phyloP scores from a whole-genome alignment of 2,888 invertebrate species.

The Torymus texanus region DNA sequence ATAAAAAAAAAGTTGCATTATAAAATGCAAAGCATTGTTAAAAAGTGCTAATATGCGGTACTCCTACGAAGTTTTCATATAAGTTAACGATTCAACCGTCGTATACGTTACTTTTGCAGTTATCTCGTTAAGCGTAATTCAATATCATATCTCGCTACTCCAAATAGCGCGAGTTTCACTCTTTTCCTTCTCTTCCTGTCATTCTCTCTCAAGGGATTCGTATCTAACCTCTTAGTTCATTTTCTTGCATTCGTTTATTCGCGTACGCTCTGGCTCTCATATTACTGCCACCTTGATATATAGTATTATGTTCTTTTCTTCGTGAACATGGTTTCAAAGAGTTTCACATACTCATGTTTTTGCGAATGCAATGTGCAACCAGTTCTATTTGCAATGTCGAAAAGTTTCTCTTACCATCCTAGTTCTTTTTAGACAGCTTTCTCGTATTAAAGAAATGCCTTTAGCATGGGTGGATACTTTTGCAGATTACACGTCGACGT shows the following conservation, averaged over 20 bases:
- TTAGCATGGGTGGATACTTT: too few relatives aligned
- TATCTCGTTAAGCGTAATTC: constrained; percentile 53
- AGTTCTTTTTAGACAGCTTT: too few relatives aligned
- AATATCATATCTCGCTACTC: constrained; percentile 50
- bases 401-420: too few relatives aligned
- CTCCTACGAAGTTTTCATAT: too few relatives aligned
- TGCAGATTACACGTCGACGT: background rate
- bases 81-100: too few relatives aligned
- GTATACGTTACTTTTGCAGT: too few relatives aligned
- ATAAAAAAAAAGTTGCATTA: too few relatives aligned
- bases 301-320: constrained; percentile 10
- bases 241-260: constrained; percentile 32
- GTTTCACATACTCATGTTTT: background rate
- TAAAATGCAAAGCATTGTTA: too few relatives aligned
- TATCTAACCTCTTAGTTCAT: constrained; percentile 6
- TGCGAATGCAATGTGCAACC: too few relatives aligned
- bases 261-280: constrained; percentile 2
- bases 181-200: background rate
- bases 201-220: constrained; percentile 12
- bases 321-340: background rate
- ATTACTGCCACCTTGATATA: constrained; percentile 35
- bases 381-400: too few relatives aligned
- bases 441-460: constrained; percentile 4
- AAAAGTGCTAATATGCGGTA: too few relatives aligned
- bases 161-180: constrained; percentile 15